Conservation (phyloP, 2,113 vertebrate genomes). For the Indicator indicator region DNA sequence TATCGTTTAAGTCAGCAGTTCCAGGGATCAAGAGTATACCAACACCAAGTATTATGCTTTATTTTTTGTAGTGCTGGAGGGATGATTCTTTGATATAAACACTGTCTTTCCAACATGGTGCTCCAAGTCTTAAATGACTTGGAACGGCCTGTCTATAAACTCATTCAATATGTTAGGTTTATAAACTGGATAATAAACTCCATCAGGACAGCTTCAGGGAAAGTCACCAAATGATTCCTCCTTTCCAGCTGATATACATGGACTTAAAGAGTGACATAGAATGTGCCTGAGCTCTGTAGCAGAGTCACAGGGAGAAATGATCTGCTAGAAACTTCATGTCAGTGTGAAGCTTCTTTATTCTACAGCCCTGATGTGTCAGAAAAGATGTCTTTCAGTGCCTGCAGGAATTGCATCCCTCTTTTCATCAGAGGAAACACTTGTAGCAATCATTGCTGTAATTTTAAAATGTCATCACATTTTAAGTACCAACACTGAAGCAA, state of each 20-base stretch:
- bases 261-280: not conserved
- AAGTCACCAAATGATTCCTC: not conserved
- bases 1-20: not conserved
- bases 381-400: not conserved
- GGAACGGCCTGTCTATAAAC: not conserved
- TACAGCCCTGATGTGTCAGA: not conserved
- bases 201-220: not conserved
- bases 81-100: not conserved
- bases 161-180: not conserved
- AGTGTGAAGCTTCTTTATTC: rapidly evolving
- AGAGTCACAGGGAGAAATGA: not conserved
- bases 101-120: not conserved
- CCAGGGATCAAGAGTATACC: not conserved
- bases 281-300: not conserved
- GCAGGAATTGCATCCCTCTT: not conserved
- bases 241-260: not conserved
- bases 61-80: not conserved
- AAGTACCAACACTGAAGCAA: not conserved
- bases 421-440: not conserved
- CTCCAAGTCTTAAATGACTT: not conserved
- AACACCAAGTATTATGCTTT: not conserved
- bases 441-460: not conserved
- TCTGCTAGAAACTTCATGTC: not conserved
- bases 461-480: not conserved
- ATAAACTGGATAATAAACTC: not conserved